phyloP scores from a whole-genome alignment of 2,113 vertebrate species.

The Scartelaos histophorus region DNA sequence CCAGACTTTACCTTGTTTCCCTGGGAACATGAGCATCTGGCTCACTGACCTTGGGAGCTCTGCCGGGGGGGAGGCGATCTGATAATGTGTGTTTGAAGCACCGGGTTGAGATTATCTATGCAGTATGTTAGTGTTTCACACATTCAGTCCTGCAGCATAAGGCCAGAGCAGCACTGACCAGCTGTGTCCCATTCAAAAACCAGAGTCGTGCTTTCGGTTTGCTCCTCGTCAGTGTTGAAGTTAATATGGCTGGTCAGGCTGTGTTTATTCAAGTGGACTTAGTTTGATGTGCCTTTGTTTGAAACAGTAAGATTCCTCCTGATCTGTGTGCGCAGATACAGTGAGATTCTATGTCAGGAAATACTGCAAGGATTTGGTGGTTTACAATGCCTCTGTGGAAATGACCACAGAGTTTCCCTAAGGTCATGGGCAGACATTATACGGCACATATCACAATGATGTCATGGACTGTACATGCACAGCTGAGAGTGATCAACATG shows the following conservation, averaged over 20 bases:
- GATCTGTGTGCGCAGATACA: background rate
- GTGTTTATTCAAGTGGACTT: background rate
- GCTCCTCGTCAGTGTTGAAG: background rate
- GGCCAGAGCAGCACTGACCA: too few relatives aligned
- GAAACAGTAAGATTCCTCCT: background rate
- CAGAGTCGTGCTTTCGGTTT: background rate
- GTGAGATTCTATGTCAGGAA: background rate
- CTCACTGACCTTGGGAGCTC: background rate
- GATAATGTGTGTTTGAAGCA: constrained; percentile 5
- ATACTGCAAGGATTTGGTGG: background rate
- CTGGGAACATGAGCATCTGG: background rate
- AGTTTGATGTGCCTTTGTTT: background rate
- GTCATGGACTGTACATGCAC: background rate
- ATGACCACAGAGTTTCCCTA: background rate
- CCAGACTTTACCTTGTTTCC: background rate
- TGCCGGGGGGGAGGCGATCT: background rate
- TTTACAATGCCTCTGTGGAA: background rate
- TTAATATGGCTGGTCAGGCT: background rate
- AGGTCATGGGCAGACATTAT: background rate
- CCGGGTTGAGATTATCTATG: background rate
- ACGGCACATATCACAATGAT: background rate
- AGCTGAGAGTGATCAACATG: background rate
- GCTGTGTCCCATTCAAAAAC: too few relatives aligned
- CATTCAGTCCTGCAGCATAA: constrained; percentile 3
- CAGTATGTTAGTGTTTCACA: constrained; percentile 24